Evolutionary conservation across 1,140 invertebrate genomes (phyloP).

Genomic region (Meloidogyne exigua): DNA sequence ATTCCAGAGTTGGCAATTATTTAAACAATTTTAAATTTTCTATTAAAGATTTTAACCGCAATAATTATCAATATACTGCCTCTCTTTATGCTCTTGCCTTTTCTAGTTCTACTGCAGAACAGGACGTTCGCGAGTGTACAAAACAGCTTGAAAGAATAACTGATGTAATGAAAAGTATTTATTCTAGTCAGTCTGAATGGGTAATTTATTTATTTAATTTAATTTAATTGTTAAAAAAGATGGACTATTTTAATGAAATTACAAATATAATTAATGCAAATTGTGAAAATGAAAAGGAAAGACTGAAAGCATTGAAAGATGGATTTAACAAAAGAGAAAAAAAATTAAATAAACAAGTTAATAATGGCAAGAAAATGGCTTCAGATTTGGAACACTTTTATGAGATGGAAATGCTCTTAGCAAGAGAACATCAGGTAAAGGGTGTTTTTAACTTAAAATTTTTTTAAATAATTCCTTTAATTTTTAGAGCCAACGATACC

Average conservation of each 20-base stretch:
- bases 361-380: neutral
- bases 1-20: neutral
- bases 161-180: slow-evolving; percentile 20
- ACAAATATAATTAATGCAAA: slow-evolving; percentile 8
- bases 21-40: neutral
- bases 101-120: neutral
- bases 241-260: slow-evolving; percentile 18
- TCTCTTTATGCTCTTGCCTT: slow-evolving; percentile 17
- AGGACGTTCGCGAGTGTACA: slow-evolving; percentile 3
- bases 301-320: slow-evolving; percentile 2
- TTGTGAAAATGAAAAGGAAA: slow-evolving; percentile 21
- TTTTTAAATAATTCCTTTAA: neutral
- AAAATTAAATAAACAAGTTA: slow-evolving; percentile 1
- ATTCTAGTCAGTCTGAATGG: slow-evolving; percentile 17
- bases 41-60: slow-evolving; percentile 8
- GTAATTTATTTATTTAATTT: neutral
- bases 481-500: slow-evolving; percentile 19
- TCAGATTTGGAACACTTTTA: neutral
- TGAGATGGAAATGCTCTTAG: slow-evolving; percentile 13
- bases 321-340: slow-evolving; percentile 10
- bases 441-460: neutral
- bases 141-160: slow-evolving; percentile 16
- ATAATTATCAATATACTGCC: slow-evolving; percentile 13
- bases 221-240: neutral
- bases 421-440: slow-evolving; percentile 18